Evolutionary conservation across 2,797 vertebrate species (phyloP).

Genomic region (Peromyscus melanophrys): DNA sequence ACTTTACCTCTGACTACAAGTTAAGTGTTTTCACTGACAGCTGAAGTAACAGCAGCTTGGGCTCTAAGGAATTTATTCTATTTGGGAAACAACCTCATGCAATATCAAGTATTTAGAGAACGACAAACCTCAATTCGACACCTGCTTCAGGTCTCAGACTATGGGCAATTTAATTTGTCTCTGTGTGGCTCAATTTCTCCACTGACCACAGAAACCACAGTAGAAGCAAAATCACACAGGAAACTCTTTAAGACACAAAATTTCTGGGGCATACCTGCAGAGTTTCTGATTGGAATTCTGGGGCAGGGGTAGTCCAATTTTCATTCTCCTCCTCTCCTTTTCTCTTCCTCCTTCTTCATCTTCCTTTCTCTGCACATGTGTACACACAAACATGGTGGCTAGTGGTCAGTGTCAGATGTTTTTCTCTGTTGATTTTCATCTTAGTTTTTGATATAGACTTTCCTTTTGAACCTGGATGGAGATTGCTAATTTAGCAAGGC

Average conservation of each 20-base stretch:
- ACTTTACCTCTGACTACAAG: background rate
- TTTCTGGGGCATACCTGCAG: background rate
- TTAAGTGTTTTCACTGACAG: background rate
- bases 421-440: background rate
- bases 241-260: background rate
- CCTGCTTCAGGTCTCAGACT: background rate
- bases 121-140: background rate
- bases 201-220: background rate
- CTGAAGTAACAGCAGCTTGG: slow-evolving; percentile 14
- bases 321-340: background rate
- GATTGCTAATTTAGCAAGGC: background rate
- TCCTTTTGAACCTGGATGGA: background rate
- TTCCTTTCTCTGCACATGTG: background rate
- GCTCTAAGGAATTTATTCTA: slow-evolving; percentile 3
- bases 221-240: background rate
- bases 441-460: background rate
- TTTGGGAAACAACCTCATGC: background rate
- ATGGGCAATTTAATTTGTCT: background rate
- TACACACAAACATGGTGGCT: too few relatives aligned
- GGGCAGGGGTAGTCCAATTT: background rate
- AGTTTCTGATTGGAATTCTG: background rate
- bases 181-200: background rate
- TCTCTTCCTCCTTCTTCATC: background rate
- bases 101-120: background rate
- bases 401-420: background rate